phyloP scores from a whole-genome alignment of 2,113 vertebrate species.

The Pteropus alecto region DNA sequence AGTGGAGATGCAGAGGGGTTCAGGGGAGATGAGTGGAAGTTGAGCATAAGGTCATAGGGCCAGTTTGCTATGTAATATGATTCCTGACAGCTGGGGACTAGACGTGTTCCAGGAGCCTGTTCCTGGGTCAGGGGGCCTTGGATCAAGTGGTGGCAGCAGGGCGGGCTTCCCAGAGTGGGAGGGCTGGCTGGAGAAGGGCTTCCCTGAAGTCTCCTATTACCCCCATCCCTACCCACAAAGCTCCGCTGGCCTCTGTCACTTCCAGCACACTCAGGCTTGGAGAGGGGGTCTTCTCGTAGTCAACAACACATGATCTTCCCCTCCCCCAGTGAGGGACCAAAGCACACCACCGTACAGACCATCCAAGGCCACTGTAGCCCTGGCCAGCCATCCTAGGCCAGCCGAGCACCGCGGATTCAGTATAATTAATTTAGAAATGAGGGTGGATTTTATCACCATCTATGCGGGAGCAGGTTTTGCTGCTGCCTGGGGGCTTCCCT shows the following conservation, averaged over 20 bases:
- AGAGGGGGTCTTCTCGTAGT: not conserved
- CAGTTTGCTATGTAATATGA: not conserved
- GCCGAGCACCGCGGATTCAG: not conserved
- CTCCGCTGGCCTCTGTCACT: not conserved
- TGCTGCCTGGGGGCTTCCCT: slow-evolving; percentile 27
- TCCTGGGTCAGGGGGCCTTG: not conserved
- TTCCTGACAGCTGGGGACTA: not conserved
- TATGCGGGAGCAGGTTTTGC: not conserved
- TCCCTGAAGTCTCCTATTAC: not conserved
- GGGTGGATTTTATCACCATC: slow-evolving; percentile 49
- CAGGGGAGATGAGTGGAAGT: not conserved
- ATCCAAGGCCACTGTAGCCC: not conserved
- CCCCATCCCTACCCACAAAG: not conserved
- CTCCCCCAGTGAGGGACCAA: not conserved
- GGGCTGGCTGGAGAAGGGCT: not conserved
- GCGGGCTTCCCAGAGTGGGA: not conserved
- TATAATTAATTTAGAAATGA: slow-evolving; percentile 67
- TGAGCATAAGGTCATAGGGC: not conserved
- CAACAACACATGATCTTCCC: not conserved
- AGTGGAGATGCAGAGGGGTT: not conserved
- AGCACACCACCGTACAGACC: not conserved
- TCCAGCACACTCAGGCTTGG: not conserved
- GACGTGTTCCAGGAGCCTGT: not conserved
- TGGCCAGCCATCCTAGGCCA: not conserved
- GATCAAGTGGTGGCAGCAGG: not conserved